Percentiles rank a stretch among this genome's conserved stretches.
Conservation (phyloP, 2,797 vertebrate species). For the Lutjanus argentimaculatus region DNA sequence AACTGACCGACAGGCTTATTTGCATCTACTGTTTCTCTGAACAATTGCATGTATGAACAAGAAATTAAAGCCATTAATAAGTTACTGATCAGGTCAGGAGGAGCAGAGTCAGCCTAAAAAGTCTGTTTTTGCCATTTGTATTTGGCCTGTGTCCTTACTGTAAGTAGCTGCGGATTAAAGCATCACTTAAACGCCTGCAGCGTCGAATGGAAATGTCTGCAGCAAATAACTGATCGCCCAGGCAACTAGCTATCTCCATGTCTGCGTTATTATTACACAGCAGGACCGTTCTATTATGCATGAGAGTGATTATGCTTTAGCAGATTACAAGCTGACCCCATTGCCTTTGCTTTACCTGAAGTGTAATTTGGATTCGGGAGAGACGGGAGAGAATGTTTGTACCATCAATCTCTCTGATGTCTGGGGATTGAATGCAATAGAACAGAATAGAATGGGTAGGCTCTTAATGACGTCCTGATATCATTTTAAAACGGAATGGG, state of each 20-base stretch:
- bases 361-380: slow-evolving; percentile 76
- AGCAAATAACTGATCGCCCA: slow-evolving; percentile 65
- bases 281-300: slow-evolving; percentile 76
- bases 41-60: background rate
- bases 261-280: slow-evolving; percentile 65
- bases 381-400: slow-evolving; percentile 59
- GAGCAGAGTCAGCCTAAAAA: background rate
- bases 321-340: slow-evolving; percentile 83
- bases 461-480: slow-evolving; percentile 75
- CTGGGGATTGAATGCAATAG: slow-evolving; percentile 63
- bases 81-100: slow-evolving; percentile 2
- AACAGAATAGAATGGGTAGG: slow-evolving; percentile 63
- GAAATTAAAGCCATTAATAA: background rate
- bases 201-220: slow-evolving; percentile 63
- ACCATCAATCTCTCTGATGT: slow-evolving; percentile 76
- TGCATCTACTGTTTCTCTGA: background rate
- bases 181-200: slow-evolving; percentile 47
- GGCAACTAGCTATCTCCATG: slow-evolving; percentile 66
- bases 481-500: slow-evolving; percentile 76
- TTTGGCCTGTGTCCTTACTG: slow-evolving; percentile 24
- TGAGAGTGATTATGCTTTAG: slow-evolving; percentile 77
- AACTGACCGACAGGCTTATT: background rate
- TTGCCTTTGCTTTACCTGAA: slow-evolving; percentile 82
- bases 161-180: slow-evolving; percentile 45
- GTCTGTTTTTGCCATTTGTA: background rate